Conservation (phyloP, 2,797 vertebrate genomes). For the Scarus forsteni region DNA sequence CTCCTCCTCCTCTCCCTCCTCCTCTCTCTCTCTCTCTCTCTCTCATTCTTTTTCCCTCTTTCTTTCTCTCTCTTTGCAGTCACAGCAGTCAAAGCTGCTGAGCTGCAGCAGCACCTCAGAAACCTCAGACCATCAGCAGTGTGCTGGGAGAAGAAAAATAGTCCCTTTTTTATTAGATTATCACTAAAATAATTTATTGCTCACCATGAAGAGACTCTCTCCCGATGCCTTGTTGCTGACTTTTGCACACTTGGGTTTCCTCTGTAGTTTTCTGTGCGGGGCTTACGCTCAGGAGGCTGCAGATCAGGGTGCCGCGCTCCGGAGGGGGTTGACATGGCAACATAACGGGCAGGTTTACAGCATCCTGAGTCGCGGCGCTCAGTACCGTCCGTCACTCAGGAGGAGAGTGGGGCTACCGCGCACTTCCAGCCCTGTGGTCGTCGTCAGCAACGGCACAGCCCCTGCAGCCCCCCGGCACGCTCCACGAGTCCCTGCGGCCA, state of each 20-base stretch:
- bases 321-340: conserved; percentile 88
- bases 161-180: neutral
- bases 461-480: conserved; percentile 32
- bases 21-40: too few species aligned
- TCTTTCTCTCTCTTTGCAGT: neutral
- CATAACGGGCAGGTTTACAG: conserved; percentile 92
- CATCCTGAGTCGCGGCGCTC: conserved; percentile 86
- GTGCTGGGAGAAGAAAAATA: neutral
- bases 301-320: conserved; percentile 74
- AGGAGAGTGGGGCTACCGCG: conserved; percentile 40
- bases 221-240: conserved; percentile 28
- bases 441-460: conserved; percentile 68
- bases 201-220: conserved; percentile 60
- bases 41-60: neutral
- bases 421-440: conserved; percentile 50
- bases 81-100: conserved; percentile 1
- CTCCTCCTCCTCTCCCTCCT: neutral
- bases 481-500: conserved; percentile 55
- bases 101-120: conserved; percentile 4
- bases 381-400: conserved; percentile 84
- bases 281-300: conserved; percentile 73
- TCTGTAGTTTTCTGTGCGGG: conserved; percentile 73
- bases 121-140: conserved; percentile 6
- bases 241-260: conserved; percentile 58
- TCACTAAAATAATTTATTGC: neutral